Evolutionary conservation across 2,113 vertebrate genomes (phyloP), one percentile per base, ranked within the genome.

Genomic region (Mustela nigripes): DNA sequence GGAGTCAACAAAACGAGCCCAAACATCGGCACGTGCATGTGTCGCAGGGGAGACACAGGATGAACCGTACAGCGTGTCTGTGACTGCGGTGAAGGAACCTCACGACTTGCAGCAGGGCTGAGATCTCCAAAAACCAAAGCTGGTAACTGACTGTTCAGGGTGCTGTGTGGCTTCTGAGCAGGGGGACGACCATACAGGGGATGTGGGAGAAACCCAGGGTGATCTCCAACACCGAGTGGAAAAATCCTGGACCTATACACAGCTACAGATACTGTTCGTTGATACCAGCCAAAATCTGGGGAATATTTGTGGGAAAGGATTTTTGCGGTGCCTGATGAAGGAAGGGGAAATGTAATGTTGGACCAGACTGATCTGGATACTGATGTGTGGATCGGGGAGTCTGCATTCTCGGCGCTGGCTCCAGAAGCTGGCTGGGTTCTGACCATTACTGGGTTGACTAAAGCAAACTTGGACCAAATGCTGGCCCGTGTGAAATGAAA

Each of bases 381-480:
- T 36, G 58, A 26, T n/a, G 65, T 33, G 58, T 11, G 60, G 39
- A 24, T 33, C 56, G 24, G 76, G 26, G 33, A 56, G 26, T 76
- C 48, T 11, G 69, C 39, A n/a, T 93, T 74, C 48, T 87, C 56
- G 21, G 4, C 22, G 42, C 48, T 67, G 22, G 6, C 63, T 63
- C 89, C 69, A 53, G 42, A 11, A 81, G 50, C 71, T 76, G 93
- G 69, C 84, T 39, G 12, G 11, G 16, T 53, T 60, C 58, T 85
- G 45, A 39, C 91, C 45, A n/a, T 45, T 11, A 58, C 73, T 24
- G 83, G 91, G 14, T 73, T 94, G 91, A 81, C 85, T 28, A 53
- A 71, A 85, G 78, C 93, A 78, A 48, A 89, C 65, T 48, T 91
- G 89, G 86, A 91, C 73, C 89, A 67, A 84, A 67, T 39, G 24